phyloP scores from a whole-genome alignment of 2,113 vertebrate species.

The Hypocryptadius cinnamomeus region DNA sequence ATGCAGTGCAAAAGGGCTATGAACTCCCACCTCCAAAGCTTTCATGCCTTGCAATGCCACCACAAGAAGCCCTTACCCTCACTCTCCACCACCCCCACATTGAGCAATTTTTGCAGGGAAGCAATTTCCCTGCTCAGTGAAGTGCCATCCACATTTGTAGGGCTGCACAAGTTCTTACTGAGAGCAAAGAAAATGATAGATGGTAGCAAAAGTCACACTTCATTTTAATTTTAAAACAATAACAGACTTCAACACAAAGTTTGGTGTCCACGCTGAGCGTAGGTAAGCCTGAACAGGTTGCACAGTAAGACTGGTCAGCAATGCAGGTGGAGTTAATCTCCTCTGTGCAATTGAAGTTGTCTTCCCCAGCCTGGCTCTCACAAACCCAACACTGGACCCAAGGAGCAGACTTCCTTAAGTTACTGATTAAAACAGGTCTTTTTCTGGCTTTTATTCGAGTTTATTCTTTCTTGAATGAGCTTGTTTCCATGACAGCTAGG shows the following conservation, averaged over 20 bases:
- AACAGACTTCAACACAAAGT: background rate
- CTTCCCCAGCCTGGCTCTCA: background rate
- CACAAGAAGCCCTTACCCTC: background rate
- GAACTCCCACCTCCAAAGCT: background rate
- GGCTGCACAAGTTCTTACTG: background rate
- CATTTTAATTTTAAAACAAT: background rate
- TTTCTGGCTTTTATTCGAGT: background rate
- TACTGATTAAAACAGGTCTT: background rate
- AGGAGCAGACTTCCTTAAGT: background rate
- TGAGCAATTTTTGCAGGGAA: background rate
- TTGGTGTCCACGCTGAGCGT: accelerated
- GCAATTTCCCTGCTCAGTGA: background rate
- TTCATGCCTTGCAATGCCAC: background rate
- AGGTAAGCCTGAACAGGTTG: background rate
- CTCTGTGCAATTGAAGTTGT: background rate
- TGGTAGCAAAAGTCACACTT: background rate
- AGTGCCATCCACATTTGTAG: background rate
- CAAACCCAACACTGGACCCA: background rate
- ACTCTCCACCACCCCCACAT: accelerated
- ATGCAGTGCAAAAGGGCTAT: background rate
- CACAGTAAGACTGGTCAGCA: background rate
- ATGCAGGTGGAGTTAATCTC: background rate
- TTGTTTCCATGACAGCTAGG: background rate
- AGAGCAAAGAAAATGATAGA: background rate
- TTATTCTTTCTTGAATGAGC: background rate